Evolutionary conservation across 2,113 vertebrate species (phyloP).

Genomic region (Carlito syrichta): DNA sequence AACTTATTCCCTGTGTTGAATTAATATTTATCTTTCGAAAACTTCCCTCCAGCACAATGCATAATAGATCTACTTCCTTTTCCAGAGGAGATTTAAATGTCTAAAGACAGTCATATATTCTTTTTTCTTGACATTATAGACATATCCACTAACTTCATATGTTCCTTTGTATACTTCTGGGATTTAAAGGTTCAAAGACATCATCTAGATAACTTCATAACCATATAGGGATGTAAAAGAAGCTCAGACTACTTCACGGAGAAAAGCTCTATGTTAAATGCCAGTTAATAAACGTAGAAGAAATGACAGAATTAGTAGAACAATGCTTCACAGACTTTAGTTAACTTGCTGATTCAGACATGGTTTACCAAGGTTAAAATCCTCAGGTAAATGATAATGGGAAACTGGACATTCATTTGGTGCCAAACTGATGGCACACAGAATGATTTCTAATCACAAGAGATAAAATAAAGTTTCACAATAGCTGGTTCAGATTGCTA

Average conservation of each 20-base stretch:
- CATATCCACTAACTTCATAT: background rate
- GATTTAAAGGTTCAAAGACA: background rate
- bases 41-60: background rate
- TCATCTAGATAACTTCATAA: background rate
- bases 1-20: background rate
- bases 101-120: background rate
- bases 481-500: background rate
- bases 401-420: background rate
- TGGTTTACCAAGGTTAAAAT: background rate
- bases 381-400: background rate
- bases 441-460: background rate
- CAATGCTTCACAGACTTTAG: background rate
- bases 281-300: background rate
- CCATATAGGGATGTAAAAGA: background rate
- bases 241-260: background rate
- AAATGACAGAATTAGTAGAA: background rate
- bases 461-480: background rate
- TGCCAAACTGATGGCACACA: background rate
- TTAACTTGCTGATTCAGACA: background rate
- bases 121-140: background rate
- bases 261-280: background rate
- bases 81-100: background rate
- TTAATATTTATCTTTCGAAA: background rate
- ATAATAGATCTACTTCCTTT: background rate
- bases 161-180: background rate